These are phyloP conservation scores for Aegithalos caudatus DNA, from an alignment of 2,113 vertebrate species.

Conservation along the genomic window DNA sequence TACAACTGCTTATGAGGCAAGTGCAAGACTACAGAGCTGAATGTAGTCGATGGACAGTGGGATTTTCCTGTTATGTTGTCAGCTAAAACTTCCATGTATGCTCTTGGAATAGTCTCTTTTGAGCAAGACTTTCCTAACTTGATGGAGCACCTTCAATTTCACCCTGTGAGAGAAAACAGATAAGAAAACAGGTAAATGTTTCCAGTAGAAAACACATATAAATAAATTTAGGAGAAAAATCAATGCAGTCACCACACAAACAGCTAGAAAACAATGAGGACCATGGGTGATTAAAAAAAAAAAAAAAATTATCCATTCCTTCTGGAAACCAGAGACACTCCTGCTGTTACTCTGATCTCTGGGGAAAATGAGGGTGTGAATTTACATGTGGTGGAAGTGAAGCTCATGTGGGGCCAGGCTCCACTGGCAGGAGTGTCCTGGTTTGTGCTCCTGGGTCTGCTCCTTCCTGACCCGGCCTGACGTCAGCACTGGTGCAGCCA, in stretches of 20 bases:
- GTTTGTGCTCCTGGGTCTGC: neutral
- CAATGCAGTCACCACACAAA: neutral
- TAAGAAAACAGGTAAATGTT: neutral
- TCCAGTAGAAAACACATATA: neutral
- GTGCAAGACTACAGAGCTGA: slow-evolving; percentile 34
- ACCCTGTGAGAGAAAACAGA: slow-evolving; percentile 49
- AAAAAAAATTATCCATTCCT: neutral
- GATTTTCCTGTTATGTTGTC: slow-evolving; percentile 17
- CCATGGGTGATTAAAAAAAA: neutral
- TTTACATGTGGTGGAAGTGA: rapidly evolving
- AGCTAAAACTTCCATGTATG: slow-evolving; percentile 16
- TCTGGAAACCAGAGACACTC: neutral
- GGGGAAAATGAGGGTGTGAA: neutral
- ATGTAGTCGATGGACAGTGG: neutral
- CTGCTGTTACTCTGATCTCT: neutral
- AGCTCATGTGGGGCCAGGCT: rapidly evolving
- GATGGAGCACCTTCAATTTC: slow-evolving; percentile 50
- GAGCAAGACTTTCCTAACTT: neutral
- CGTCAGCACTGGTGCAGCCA: neutral
- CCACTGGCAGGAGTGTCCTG: neutral
- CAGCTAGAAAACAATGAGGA: neutral
- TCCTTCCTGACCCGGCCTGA: neutral
- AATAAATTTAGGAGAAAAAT: neutral
- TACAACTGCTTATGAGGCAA: neutral
- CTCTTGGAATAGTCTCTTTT: slow-evolving; percentile 27